Percentiles rank a stretch among this genome's conserved stretches.
Conservation (phyloP, 2,797 vertebrate genomes). For the Halcyon leucocephala region DNA sequence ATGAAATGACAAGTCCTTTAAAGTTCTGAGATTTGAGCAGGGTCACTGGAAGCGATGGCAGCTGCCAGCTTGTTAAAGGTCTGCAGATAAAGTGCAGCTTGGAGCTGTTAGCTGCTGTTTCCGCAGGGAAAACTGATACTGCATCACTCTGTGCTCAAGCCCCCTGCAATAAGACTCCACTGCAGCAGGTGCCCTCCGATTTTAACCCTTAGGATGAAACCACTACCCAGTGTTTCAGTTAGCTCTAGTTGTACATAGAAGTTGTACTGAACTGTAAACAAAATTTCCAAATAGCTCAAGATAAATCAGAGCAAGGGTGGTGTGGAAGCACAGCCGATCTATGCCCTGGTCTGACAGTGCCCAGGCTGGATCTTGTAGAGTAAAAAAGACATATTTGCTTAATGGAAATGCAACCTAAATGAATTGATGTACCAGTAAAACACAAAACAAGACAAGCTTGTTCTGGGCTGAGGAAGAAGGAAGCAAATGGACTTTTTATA, state of each 20-base stretch:
- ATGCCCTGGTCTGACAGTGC: background rate
- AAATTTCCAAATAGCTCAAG: background rate
- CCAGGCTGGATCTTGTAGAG: background rate
- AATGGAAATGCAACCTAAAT: background rate
- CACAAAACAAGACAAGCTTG: background rate
- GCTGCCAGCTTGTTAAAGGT: background rate
- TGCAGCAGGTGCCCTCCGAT: background rate
- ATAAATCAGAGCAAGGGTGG: background rate
- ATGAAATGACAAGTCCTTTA: background rate
- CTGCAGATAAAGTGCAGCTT: background rate
- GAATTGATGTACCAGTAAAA: slow-evolving; percentile 15
- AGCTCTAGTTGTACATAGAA: background rate
- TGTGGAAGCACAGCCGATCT: background rate
- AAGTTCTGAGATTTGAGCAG: background rate
- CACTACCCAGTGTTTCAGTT: accelerated
- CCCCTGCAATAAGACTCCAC: background rate
- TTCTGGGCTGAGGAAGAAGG: background rate
- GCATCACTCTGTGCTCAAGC: background rate
- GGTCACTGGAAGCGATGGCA: background rate
- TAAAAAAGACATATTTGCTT: background rate
- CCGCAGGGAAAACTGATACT: background rate
- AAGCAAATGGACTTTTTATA: background rate
- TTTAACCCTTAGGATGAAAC: background rate
- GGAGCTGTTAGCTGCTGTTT: background rate
- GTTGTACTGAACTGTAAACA: background rate